A percentile compares a stretch with the other conserved stretches of the same genome.
These are phyloP conservation scores for Drosophila suzukii DNA, from an alignment of 1,140 invertebrate species.

Conservation along the genomic window DNA sequence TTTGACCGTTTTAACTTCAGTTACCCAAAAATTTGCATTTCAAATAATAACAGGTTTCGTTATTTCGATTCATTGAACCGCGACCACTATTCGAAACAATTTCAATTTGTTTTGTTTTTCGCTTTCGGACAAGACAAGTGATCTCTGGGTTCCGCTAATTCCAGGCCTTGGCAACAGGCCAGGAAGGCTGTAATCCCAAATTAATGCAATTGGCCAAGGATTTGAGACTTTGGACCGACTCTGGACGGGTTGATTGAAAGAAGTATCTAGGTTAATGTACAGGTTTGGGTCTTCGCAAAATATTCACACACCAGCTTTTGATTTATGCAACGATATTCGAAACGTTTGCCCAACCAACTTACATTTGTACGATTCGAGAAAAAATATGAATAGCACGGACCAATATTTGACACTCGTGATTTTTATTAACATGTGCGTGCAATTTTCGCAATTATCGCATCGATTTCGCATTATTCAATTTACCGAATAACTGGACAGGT, in stretches of 20 bases:
- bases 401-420: conserved; percentile 30
- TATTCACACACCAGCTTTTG: conserved; percentile 2
- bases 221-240: conserved; percentile 18
- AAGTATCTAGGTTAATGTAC: conserved; percentile 39
- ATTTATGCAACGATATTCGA: conserved; percentile 32
- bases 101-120: conserved; percentile 32
- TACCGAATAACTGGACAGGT: conserved; percentile 3
- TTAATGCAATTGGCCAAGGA: conserved; percentile 11
- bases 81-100: conserved; percentile 44
- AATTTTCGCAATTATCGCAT: conserved; percentile 39
- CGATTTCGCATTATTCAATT: conserved; percentile 36
- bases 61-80: conserved; percentile 51
- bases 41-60: conserved; percentile 66
- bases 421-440: conserved; percentile 33
- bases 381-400: conserved; percentile 3
- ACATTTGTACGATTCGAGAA: background rate
- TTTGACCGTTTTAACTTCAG: conserved; percentile 51
- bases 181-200: conserved; percentile 4
- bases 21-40: conserved; percentile 59
- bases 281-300: conserved; percentile 31
- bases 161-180: conserved; percentile 20
- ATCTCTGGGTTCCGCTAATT: conserved; percentile 26
- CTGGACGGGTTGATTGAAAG: conserved; percentile 7
- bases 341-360: background rate
- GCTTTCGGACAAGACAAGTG: conserved; percentile 15